A percentile compares a stretch with the other conserved stretches of the same genome.
These are phyloP conservation scores for Pelobates cultripes DNA, from an alignment of 2,797 vertebrate genomes.

Conservation along the genomic window DNA sequence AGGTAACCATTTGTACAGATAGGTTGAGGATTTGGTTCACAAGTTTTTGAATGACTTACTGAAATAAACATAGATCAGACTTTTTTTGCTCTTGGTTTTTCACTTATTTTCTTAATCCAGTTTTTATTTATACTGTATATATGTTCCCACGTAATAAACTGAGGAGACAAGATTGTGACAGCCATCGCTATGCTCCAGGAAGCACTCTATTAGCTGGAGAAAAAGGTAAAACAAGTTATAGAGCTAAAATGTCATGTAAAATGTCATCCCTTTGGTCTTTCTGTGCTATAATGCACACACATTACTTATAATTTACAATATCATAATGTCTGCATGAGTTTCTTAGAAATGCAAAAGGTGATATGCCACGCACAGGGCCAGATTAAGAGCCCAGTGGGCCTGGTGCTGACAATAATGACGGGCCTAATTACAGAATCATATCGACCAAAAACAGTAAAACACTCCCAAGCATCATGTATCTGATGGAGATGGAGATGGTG, in stretches of 20 bases:
- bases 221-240: constrained; percentile 45
- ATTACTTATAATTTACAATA: constrained; percentile 52
- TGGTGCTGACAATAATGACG: too few relatives aligned
- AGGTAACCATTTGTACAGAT: too few relatives aligned
- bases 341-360: constrained; percentile 48
- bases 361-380: neutral
- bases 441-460: too few relatives aligned
- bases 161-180: neutral
- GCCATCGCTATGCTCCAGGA: constrained; percentile 18
- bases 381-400: too few relatives aligned
- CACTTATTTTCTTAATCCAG: neutral
- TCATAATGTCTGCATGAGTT: constrained; percentile 17
- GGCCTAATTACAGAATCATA: too few relatives aligned
- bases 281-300: constrained; percentile 47
- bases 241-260: constrained; percentile 51
- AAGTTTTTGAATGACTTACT: too few relatives aligned
- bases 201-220: constrained; percentile 39
- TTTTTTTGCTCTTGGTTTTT: neutral
- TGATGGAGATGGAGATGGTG: too few relatives aligned
- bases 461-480: too few relatives aligned
- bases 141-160: neutral
- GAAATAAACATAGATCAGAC: too few relatives aligned
- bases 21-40: too few relatives aligned
- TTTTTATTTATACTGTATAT: neutral
- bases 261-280: constrained; percentile 45